phyloP scores from a whole-genome alignment of 2,888 invertebrate genomes.

The Diarsia mendica region DNA sequence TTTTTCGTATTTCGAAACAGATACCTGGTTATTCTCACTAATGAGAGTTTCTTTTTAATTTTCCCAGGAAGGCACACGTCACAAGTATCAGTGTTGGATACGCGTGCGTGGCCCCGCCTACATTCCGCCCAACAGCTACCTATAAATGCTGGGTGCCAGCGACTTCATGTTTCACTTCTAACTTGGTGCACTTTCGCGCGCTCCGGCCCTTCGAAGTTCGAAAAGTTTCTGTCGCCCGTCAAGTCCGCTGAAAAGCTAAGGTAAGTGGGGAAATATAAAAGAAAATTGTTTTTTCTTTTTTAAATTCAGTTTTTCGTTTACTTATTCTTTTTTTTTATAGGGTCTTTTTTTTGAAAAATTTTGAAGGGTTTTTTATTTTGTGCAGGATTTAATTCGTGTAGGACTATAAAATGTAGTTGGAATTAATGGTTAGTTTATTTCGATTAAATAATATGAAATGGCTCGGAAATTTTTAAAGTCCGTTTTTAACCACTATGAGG shows the following conservation, averaged over 20 bases:
- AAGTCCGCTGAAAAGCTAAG: conserved; percentile 60
- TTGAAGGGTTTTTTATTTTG: background rate
- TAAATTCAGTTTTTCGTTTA: background rate
- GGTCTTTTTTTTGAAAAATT: background rate
- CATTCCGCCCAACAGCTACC: conserved; percentile 79
- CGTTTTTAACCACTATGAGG: background rate
- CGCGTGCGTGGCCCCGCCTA: conserved; percentile 87
- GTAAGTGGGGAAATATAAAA: conserved; percentile 62
- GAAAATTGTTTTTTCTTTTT: background rate
- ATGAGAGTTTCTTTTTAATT: conserved; percentile 22
- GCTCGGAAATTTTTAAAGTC: background rate
- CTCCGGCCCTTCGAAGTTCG: conserved; percentile 66
- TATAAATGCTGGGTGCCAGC: conserved; percentile 81
- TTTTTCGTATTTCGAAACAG: background rate
- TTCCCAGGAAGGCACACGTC: conserved; percentile 60
- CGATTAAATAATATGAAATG: background rate
- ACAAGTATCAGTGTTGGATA: conserved; percentile 65
- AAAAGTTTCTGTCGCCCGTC: conserved; percentile 69
- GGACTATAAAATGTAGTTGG: background rate
- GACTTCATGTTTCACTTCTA: conserved; percentile 71
- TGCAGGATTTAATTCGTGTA: background rate
- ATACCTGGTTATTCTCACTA: background rate
- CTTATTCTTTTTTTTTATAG: too few species aligned
- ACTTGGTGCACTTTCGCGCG: conserved; percentile 83
- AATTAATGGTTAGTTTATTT: background rate